Evolutionary conservation across 2,113 vertebrate species (phyloP).

Genomic region (Daphoenositta chrysoptera): DNA sequence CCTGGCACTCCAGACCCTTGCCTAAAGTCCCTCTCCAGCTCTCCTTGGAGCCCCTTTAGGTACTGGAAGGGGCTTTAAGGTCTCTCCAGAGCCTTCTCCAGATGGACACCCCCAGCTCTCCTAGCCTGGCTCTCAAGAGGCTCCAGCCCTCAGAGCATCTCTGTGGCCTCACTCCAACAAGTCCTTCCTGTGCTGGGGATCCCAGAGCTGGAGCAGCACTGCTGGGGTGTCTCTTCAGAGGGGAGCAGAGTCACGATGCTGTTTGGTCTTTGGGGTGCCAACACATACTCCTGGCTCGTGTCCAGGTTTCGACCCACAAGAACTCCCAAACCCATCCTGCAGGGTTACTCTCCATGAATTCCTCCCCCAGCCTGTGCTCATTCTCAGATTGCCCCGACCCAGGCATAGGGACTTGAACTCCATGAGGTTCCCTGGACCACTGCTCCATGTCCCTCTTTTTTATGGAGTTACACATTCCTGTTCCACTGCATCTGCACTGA

Average conservation of each 20-base stretch:
- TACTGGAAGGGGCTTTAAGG: background rate
- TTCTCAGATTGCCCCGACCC: background rate
- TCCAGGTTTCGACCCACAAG: background rate
- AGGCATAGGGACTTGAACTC: background rate
- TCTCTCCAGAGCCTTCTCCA: background rate
- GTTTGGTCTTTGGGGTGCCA: background rate
- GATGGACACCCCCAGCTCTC: background rate
- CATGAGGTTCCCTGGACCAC: background rate
- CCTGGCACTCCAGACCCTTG: background rate
- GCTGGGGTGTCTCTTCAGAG: background rate
- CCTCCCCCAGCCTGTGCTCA: background rate
- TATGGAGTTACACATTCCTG: background rate
- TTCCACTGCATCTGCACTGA: background rate
- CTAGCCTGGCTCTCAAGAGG: background rate
- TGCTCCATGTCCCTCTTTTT: background rate
- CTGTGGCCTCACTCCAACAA: rapidly evolving
- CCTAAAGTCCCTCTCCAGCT: background rate
- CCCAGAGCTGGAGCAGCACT: background rate
- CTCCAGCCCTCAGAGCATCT: background rate
- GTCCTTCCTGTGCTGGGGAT: background rate
- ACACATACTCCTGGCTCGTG: background rate
- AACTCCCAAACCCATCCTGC: background rate
- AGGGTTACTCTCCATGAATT: background rate
- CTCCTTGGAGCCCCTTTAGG: background rate
- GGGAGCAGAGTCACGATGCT: background rate